Base-by-base conservation (phyloP, 2,113 vertebrate species). In the Paramisgurnus dabryanus region DNA sequence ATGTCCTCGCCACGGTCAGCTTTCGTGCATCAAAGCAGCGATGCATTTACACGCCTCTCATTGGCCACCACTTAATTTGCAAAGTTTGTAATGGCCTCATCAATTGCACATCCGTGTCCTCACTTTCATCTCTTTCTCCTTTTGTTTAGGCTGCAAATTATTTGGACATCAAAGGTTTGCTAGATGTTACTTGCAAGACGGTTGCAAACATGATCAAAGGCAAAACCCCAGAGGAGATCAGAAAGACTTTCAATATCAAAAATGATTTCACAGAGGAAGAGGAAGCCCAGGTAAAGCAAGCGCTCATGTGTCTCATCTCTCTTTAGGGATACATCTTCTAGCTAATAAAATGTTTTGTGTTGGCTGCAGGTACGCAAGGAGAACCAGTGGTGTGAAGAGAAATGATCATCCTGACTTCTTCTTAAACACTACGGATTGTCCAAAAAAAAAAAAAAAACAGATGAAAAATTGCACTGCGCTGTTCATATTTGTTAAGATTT, bases 381-480 rank as follows among this genome's bases (percentile, higher is more conserved):
- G 91, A 99, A 99, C 93, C 98, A 99, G 92, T 99, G 98, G 98
- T 99, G 97, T 91, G 98, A 99, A 96, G 97, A 99, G 88, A 99
- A 99, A 90, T 99, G 68, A 87, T 86, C 82, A 89, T 92, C 90
- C 92, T 90, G 74, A 81, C 77, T 90, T 58, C 17, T 47, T 93
- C 91, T 92, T 93, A 92, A 93, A 94, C 94, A 88, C 89, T 94
- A 80, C 94, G 92, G 93, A 93, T 94, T 89, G 91, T 94, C 94
- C 93, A 90, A 91, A 91, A 70, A 68, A 81, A 75, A 27, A 17
- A 39, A 80, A 64, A 40, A 64, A n/a, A n/a, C n/a, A n/a, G 43
- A 76, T 43, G 91, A 93, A 93, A 95, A 96, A 95, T 96, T 97
- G 96, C 96, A 96, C 97, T 98, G 96, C 95, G 90, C 94, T 98